Conservation (phyloP, 2,888 invertebrate genomes). For the Chrysolina americana region DNA sequence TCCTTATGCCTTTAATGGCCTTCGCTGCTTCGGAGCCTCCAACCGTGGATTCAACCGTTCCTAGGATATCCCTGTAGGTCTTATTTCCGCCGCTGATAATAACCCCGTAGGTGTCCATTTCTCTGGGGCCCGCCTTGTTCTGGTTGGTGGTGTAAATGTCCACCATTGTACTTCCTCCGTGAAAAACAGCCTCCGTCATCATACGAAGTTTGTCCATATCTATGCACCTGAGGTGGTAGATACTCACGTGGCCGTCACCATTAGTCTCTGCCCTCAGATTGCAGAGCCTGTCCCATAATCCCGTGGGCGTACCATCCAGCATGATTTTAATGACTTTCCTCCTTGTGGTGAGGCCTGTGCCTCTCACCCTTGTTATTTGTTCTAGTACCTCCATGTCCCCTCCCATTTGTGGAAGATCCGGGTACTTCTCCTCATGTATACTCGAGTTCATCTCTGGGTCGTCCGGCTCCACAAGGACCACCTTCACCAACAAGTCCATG, state of each 20-base stretch:
- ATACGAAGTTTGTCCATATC: too few species aligned
- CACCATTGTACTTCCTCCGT: not conserved
- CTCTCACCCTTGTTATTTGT: not conserved
- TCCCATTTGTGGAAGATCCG: not conserved
- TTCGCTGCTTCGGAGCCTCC: not conserved
- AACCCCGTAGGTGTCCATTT: not conserved
- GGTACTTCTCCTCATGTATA: not conserved
- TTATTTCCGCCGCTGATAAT: not conserved
- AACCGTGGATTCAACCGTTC: not conserved
- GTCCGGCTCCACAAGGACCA: too few species aligned
- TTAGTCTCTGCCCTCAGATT: too few species aligned
- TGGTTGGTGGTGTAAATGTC: conserved; percentile 18
- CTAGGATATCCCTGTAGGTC: not conserved
- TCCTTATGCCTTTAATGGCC: not conserved
- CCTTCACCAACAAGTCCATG: too few species aligned
- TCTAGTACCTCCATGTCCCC: not conserved
- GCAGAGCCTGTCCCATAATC: not conserved
- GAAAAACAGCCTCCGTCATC: not conserved
- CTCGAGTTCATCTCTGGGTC: not conserved
- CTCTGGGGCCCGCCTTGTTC: not conserved
- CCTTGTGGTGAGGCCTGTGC: not conserved
- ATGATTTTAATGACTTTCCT: not conserved
- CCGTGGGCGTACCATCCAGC: too few species aligned
- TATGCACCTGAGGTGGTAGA: too few species aligned
- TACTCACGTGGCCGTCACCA: too few species aligned